Conservation (phyloP, 2,113 vertebrate genomes). For the Proteles cristata region DNA sequence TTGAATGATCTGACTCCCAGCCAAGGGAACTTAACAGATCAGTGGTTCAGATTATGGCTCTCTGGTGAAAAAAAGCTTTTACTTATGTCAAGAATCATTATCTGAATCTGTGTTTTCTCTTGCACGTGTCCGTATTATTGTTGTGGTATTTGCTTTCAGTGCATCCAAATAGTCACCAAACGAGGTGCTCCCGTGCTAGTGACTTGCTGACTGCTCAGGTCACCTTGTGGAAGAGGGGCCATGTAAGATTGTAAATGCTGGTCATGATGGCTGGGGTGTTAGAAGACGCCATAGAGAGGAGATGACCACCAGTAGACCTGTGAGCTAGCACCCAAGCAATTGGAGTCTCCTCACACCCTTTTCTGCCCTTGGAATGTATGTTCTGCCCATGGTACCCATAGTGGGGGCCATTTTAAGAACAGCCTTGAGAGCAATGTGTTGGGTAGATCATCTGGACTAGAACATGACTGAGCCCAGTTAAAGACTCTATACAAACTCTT, state of each 20-base stretch:
- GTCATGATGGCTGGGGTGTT: neutral
- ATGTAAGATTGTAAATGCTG: neutral
- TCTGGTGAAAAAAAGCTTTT: neutral
- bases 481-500: neutral
- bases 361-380: neutral
- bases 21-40: neutral
- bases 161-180: neutral
- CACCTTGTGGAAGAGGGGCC: neutral
- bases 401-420: neutral
- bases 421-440: neutral
- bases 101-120: neutral
- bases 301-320: neutral
- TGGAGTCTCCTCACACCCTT: neutral
- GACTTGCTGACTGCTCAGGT: neutral
- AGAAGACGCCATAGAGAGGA: neutral
- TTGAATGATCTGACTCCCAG: neutral
- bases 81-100: neutral
- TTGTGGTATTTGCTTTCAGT: neutral
- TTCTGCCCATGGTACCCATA: neutral
- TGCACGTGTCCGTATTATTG: neutral
- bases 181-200: neutral
- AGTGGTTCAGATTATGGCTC: neutral
- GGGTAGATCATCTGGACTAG: neutral
- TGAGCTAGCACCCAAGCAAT: neutral
- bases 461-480: neutral